A percentile compares a stretch with the other conserved stretches of the same genome.
Conservation (phyloP, 2,113 vertebrate genomes). For the Arvicanthis niloticus region DNA sequence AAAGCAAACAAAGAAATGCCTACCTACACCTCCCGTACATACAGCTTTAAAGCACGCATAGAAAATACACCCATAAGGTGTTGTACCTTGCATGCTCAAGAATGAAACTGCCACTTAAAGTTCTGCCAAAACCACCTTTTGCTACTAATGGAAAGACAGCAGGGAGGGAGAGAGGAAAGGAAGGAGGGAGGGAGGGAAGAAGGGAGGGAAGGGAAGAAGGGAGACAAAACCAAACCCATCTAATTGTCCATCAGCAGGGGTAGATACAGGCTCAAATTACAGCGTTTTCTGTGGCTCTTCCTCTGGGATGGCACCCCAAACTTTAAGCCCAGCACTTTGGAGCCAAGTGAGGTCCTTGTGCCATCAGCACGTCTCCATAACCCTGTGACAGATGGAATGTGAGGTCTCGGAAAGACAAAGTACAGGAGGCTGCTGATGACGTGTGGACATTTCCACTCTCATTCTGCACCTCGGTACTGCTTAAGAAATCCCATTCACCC, state of each 20-base stretch:
- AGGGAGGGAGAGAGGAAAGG: too few relatives aligned
- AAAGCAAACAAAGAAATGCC: conserved; percentile 39
- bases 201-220: background rate
- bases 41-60: conserved; percentile 74
- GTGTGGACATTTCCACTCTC: background rate
- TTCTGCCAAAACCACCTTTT: background rate
- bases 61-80: conserved; percentile 59
- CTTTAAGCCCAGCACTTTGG: background rate
- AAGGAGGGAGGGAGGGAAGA: too few relatives aligned
- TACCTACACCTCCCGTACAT: conserved; percentile 57
- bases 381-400: conserved; percentile 9
- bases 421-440: background rate
- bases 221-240: conserved; percentile 12
- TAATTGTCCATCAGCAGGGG: background rate
- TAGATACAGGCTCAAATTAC: conserved; percentile 41
- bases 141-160: background rate
- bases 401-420: background rate
- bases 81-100: background rate
- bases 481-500: conserved; percentile 49
- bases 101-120: background rate
- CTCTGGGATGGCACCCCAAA: conserved; percentile 32
- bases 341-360: conserved; percentile 23
- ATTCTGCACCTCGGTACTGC: background rate
- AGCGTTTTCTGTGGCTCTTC: conserved; percentile 61
- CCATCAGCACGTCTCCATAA: background rate